phyloP scores from a whole-genome alignment of 2,888 invertebrate species.

The Eurytoma adleriae region DNA sequence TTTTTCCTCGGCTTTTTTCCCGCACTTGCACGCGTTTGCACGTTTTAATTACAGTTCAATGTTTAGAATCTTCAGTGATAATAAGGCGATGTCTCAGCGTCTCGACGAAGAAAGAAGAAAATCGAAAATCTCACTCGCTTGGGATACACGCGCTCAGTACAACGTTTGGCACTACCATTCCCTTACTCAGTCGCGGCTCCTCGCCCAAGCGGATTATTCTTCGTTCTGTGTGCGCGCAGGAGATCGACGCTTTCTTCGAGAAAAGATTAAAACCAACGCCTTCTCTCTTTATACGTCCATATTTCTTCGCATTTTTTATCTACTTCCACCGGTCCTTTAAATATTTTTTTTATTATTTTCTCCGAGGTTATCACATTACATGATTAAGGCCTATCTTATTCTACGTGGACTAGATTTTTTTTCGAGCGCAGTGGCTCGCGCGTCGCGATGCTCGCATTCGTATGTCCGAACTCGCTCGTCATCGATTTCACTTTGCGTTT shows the following conservation, averaged over 20 bases:
- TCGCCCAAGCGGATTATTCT: conserved; percentile 12
- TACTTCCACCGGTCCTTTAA: conserved; percentile 22
- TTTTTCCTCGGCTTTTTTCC: conserved; percentile 7
- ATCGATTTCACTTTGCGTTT: background rate
- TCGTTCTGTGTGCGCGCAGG: conserved; percentile 32
- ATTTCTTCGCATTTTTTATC: conserved; percentile 6
- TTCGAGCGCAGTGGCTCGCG: conserved; percentile 19
- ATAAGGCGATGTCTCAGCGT: conserved; percentile 46
- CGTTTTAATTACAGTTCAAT: conserved; percentile 25
- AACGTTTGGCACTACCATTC: background rate
- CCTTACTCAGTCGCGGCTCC: background rate
- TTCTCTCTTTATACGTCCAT: conserved; percentile 11
- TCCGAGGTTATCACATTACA: conserved; percentile 56
- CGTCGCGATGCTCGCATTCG: conserved; percentile 21
- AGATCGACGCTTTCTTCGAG: conserved; percentile 41
- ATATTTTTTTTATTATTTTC: conserved; percentile 32
- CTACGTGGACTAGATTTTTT: conserved; percentile 54
- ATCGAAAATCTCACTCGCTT: conserved; percentile 19
- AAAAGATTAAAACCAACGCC: conserved; percentile 35
- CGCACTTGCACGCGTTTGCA: background rate
- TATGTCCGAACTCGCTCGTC: conserved; percentile 3
- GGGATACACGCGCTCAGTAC: background rate
- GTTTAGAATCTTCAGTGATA: conserved; percentile 50
- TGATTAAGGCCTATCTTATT: conserved; percentile 58
- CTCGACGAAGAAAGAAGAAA: conserved; percentile 40